Base-by-base conservation (phyloP, 2,113 vertebrate species). In the Mesembrinibis cayennensis region DNA sequence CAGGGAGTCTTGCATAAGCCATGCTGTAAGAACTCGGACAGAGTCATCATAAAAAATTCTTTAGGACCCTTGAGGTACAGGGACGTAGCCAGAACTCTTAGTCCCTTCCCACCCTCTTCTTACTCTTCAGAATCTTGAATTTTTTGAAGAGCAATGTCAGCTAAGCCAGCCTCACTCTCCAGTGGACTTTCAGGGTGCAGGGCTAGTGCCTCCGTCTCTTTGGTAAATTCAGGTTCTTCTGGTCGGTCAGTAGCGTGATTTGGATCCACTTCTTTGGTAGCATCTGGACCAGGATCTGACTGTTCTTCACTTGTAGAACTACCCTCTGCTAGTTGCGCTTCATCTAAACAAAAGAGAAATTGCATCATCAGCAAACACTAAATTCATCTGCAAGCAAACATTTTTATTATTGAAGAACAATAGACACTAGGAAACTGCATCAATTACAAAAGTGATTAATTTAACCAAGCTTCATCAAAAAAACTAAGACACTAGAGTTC, bases 101-200 rank as follows among this genome's bases (percentile, higher is more conserved):
- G 38, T 76, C 58, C 63, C 62, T 81, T 91, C 50, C 63, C 45
- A 58, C 7, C 26, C 45, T 73, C 56, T 44, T 79, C 65, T 94
- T 83, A 98, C n/a, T 98, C 97, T 50, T 98, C 98, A 19, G 97
- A 86, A 23, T 55, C 81, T 63, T 97, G 84, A 47, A 66, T 40
- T 82, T 97, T 97, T 77, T 92, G 86, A 73, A 92, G 14, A 82
- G 69, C 53, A 58, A 89, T 40, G 32, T 91, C 93, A 82, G 86
- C 76, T 87, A 89, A 78, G 55, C 49, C 65, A 70, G 90, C 55
- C 36, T 93, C 91, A 20, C 73, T 70, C 72, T 89, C 80, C 56
- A 30, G 16, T 4, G 49, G 71, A 16, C 66, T 71, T 23, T 76
- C 93, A 34, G 62, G 73, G 30, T 42, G 73, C 22, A 55, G 63